Conservation (phyloP, 2,888 invertebrate species). For the Steromphala cineraria region DNA sequence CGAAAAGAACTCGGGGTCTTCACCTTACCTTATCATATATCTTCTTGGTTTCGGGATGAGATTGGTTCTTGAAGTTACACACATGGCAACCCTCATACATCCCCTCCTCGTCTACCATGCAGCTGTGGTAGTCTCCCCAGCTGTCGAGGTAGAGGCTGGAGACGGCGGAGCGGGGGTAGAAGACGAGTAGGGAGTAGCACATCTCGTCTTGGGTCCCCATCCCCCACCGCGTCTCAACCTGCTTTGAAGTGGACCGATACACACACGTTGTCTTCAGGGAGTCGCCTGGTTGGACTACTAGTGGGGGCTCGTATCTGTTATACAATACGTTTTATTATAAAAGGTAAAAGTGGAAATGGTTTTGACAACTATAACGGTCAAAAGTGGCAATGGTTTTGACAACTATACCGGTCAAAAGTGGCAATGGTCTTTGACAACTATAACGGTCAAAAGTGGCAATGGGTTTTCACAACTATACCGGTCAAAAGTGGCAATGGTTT, state of each 20-base stretch:
- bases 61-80: background rate
- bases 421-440: no score
- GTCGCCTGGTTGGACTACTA: slow-evolving; percentile 40
- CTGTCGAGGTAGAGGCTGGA: background rate
- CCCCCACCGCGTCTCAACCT: slow-evolving; percentile 26
- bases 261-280: slow-evolving; percentile 32
- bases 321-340: no score
- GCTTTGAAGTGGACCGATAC: slow-evolving; percentile 28
- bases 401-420: no score
- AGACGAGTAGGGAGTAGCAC: slow-evolving; percentile 22
- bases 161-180: slow-evolving; percentile 18
- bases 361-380: no score
- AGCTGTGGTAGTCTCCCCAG: background rate
- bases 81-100: slow-evolving; percentile 19
- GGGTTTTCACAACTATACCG: no score
- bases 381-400: no score
- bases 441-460: no score
- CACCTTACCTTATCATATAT: slow-evolving; percentile 18
- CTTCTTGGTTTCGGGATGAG: background rate
- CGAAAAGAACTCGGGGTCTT: background rate
- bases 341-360: background rate
- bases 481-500: no score
- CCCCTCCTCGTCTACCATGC: background rate
- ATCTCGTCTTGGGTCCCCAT: slow-evolving; percentile 36
- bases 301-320: slow-evolving; percentile 23